Evolutionary conservation across 2,113 vertebrate species (phyloP).

Genomic region (human (Homo sapiens)): DNA sequence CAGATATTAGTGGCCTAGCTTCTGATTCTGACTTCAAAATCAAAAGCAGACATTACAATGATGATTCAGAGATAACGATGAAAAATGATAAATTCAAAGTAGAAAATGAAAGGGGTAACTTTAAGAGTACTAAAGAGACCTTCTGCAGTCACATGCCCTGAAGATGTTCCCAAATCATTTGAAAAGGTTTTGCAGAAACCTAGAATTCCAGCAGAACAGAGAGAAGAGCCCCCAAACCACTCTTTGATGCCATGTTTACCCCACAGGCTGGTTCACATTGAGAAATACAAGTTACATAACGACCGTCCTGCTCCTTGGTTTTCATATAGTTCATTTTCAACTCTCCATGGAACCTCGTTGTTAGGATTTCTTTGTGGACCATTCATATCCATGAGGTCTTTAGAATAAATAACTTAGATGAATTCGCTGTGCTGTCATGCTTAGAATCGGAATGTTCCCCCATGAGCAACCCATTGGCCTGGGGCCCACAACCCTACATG

Average conservation of each 20-base stretch:
- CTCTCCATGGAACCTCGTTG: neutral
- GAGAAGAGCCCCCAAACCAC: neutral
- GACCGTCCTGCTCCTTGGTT: neutral
- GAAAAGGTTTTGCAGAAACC: neutral
- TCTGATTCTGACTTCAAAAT: neutral
- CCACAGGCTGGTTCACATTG: neutral
- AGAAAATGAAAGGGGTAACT: neutral
- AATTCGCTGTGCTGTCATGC: neutral
- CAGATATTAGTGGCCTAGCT: neutral
- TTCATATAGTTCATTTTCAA: rapidly evolving
- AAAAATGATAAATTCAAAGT: neutral
- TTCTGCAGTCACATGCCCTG: neutral
- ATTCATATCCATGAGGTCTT: neutral
- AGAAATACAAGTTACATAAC: neutral
- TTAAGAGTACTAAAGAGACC: neutral
- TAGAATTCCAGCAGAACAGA: neutral
- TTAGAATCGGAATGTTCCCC: neutral
- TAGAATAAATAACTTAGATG: neutral
- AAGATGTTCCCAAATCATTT: neutral
- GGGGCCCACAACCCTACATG: neutral
- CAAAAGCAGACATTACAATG: neutral
- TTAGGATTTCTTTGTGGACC: neutral
- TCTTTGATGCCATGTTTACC: no score
- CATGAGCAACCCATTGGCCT: neutral
- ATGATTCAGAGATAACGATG: neutral